A percentile compares a stretch with the other conserved stretches of the same genome.
Conservation (phyloP, 1,140 invertebrate species). For the Zaprionus davidi region DNA sequence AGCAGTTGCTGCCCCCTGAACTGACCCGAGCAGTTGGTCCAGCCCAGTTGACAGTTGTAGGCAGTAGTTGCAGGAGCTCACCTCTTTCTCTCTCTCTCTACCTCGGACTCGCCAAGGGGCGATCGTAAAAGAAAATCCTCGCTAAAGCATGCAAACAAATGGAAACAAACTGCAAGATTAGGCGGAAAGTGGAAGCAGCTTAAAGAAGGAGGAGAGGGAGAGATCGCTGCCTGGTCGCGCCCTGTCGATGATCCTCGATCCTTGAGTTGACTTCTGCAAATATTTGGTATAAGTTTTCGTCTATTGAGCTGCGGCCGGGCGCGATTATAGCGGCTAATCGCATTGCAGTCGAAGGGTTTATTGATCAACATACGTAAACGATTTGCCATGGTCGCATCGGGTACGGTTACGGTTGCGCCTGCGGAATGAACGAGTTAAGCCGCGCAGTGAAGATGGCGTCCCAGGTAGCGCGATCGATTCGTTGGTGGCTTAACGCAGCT, state of each 20-base stretch:
- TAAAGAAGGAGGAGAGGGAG: slow-evolving; percentile 24
- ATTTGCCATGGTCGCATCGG: slow-evolving; percentile 57
- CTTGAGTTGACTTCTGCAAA: slow-evolving; percentile 72
- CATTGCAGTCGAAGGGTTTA: slow-evolving; percentile 65
- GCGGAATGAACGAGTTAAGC: slow-evolving; percentile 28
- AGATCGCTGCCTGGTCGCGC: neutral
- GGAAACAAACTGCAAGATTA: slow-evolving; percentile 70
- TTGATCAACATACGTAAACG: slow-evolving; percentile 81
- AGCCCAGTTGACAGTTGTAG: neutral
- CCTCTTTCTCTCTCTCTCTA: neutral
- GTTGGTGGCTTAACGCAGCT: slow-evolving; percentile 70
- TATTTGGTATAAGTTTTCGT: slow-evolving; percentile 71
- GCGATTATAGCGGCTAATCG: slow-evolving; percentile 79
- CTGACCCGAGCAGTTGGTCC: slow-evolving; percentile 16
- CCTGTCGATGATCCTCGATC: slow-evolving; percentile 12
- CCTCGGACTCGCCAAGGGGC: slow-evolving; percentile 7
- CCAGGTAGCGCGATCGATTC: slow-evolving; percentile 54
- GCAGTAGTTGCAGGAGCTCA: neutral
- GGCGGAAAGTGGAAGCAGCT: slow-evolving; percentile 60
- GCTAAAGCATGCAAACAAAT: slow-evolving; percentile 81
- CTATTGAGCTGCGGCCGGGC: slow-evolving; percentile 44
- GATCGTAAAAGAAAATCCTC: slow-evolving; percentile 70
- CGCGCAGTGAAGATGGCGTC: slow-evolving; percentile 20
- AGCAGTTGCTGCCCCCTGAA: slow-evolving; percentile 38
- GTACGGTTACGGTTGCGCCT: slow-evolving; percentile 4